phyloP scores from a whole-genome alignment of 2,888 invertebrate genomes.

The Caenorhabditis panamensis region DNA sequence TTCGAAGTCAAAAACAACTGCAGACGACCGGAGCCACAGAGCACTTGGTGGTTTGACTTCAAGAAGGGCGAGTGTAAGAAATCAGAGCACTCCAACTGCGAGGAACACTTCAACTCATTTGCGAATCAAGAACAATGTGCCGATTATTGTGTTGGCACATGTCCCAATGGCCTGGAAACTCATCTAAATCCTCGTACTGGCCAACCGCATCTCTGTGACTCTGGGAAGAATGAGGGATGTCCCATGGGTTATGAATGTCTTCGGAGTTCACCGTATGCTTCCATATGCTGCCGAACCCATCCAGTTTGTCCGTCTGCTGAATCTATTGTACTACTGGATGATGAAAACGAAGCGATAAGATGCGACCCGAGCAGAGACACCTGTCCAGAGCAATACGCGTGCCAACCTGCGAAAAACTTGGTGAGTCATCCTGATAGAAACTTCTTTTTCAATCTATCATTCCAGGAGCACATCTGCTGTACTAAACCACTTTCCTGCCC shows the following conservation, averaged over 20 bases:
- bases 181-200: slow-evolving; percentile 66
- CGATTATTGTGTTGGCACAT: slow-evolving; percentile 74
- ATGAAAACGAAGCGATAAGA: slow-evolving; percentile 48
- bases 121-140: slow-evolving; percentile 74
- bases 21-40: slow-evolving; percentile 41
- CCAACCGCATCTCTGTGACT: slow-evolving; percentile 73
- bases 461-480: slow-evolving; percentile 70
- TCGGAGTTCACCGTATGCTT: slow-evolving; percentile 66
- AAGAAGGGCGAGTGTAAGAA: slow-evolving; percentile 67
- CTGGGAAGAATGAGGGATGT: slow-evolving; percentile 64
- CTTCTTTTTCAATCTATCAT: slow-evolving; percentile 3
- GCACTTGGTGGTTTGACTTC: slow-evolving; percentile 68
- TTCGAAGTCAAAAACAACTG: slow-evolving; percentile 65
- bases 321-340: slow-evolving; percentile 55
- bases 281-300: slow-evolving; percentile 71
- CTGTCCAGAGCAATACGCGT: slow-evolving; percentile 70
- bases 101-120: slow-evolving; percentile 74
- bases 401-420: slow-evolving; percentile 71
- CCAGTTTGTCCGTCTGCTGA: slow-evolving; percentile 72
- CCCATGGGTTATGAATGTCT: slow-evolving; percentile 73
- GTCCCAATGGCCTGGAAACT: slow-evolving; percentile 61
- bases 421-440: slow-evolving; percentile 26
- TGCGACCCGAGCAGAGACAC: slow-evolving; percentile 35
- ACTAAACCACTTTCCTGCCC: slow-evolving; percentile 71
- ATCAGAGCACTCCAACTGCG: slow-evolving; percentile 63